Evolutionary conservation across 2,113 vertebrate genomes (phyloP), one percentile per base, ranked within the genome.

Genomic region (Hippocampus zosterae): DNA sequence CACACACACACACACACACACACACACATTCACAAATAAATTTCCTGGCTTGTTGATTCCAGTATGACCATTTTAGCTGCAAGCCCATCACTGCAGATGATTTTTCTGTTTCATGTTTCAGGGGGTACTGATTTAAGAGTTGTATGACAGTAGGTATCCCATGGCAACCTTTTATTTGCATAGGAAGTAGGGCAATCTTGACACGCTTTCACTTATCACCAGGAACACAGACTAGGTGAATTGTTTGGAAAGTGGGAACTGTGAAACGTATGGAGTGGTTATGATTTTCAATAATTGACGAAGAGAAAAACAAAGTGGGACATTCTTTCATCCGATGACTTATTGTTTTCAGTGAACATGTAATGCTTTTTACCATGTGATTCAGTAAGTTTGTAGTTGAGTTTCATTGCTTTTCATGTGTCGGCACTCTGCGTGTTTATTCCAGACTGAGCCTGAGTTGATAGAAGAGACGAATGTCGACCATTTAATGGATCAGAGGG

Each of bases 391-490:
- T 16, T 9, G 33, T 33, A 3, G 53, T 67, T 72, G 8, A 65
- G 27, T 70, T 29, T 63, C 2, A 25, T 2, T 69, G 57, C 19
- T 33, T 68, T 56, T 68, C 46, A 68, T 27, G 13, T 2, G 13
- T 27, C 16, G 13, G 33, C 16, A 63, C 29, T 41, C 4, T 62
- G 4, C 23, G 12, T 69, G 23, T 57, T 3, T 69, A 44, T 80
- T 89, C 69, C 81, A 99, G 97, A 98, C 96, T 0, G 97, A 99
- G 87, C 97, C 96, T 0, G 97, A 99, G 86, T 90, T 98, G 74
- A 96, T 98, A 40, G 95, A 97, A 81, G 97, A 99, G 86, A 99
- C 97, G 2, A 95, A 98, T 16, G 88, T 99, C 1, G 97, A 99
- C 89, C 90, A 93, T 12, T 87, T 96, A 3, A 91, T 89, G 0